Base-by-base conservation (phyloP, 2,113 vertebrate genomes). In the Spilogale gracilis region DNA sequence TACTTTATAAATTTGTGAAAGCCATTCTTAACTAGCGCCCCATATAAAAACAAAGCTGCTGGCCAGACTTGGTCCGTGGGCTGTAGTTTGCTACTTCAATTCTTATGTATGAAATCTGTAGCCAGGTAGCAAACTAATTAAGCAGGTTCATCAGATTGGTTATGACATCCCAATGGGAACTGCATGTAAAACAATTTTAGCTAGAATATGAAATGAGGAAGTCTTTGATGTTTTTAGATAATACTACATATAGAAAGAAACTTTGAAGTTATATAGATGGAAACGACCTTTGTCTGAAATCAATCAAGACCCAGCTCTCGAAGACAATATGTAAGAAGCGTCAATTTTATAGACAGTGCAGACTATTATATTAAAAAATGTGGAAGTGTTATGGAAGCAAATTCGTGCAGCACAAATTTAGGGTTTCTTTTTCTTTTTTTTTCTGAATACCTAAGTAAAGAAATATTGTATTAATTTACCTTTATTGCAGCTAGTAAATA, bases 401-500 rank as follows among this genome's bases (percentile, higher is more conserved):
- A 85, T 78, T 76, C 17, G 25, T 52, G 17, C 2, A 78, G 73
- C 71, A 87, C 61, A 43, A 81, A 52, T 92, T 71, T 83, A 81
- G 61, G 48, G 20, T 13, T 92, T 5, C 2, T 4, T 58, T 87
- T 79, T 16, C 25, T 63, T 82, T 63, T 43, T 61, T 13, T 84
- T 95, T 90, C 52, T 92, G 67, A 93, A 95, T 16, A 61, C 27
- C 45, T 50, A 97, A 32, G 91, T 85, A 96, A 83, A 94, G 95
- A 38, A 97, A 90, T 94, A 87, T 82, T 38, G 63, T 93, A 74
- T 85, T 97, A 96, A 81, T 89, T 97, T 97, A 92, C 81, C 92
- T 97, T 97, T 93, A 52, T 71, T 93, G 67, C 43, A 96, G 86
- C 63, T 96, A 95, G n/a, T 90, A 93, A 94, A 94, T 60, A 83